Evolutionary conservation across 2,797 vertebrate species (phyloP).

Genomic region (Sebastes cheni): DNA sequence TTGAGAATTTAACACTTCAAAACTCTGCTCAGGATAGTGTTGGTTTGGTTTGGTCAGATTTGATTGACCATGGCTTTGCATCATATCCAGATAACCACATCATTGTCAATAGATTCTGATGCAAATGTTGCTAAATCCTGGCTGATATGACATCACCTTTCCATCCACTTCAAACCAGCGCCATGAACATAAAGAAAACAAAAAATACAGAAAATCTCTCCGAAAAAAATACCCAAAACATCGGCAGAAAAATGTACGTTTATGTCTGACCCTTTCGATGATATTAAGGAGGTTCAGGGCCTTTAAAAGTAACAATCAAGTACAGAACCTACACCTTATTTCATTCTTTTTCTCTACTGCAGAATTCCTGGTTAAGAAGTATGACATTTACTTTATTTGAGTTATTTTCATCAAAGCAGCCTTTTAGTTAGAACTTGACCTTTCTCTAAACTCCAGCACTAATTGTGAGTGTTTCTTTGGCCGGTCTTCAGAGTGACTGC

Average conservation of each 20-base stretch:
- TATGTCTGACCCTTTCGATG: neutral
- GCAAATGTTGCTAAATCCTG: neutral
- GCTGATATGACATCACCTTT: neutral
- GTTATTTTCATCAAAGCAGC: constrained; percentile 36
- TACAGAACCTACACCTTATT: neutral
- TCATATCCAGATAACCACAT: no score
- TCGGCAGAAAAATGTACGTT: neutral
- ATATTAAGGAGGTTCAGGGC: neutral
- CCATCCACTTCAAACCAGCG: neutral
- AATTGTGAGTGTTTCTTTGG: constrained; percentile 35
- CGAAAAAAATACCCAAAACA: neutral
- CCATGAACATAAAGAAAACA: neutral
- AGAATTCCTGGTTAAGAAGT: constrained; percentile 3
- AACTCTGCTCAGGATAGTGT: neutral
- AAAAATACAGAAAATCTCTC: neutral
- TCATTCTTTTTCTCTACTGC: neutral
- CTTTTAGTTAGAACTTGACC: constrained; percentile 47
- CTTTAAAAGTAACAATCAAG: neutral
- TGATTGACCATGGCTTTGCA: no score
- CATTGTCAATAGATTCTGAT: neutral
- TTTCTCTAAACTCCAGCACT: constrained; percentile 47
- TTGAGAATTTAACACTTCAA: neutral
- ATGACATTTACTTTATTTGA: constrained; percentile 50
- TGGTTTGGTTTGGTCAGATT: neutral
- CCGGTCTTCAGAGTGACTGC: constrained; percentile 11